Evolutionary conservation across 2,113 vertebrate genomes (phyloP), one percentile per base, ranked within the genome.

Genomic region (Orthonyx spaldingii): DNA sequence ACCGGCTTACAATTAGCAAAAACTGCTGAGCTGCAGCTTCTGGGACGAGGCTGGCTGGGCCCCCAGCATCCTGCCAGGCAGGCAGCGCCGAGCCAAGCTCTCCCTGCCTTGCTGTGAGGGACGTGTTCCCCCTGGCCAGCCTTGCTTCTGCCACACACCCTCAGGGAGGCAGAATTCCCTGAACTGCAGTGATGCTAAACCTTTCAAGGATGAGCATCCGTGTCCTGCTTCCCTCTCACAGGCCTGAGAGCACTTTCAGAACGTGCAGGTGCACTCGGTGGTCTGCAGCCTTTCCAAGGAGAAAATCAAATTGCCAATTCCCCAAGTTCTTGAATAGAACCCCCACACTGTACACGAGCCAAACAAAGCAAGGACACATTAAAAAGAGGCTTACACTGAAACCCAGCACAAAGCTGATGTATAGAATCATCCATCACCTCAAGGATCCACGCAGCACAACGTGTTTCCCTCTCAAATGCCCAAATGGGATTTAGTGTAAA

Each of bases 401-500:
- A 63, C 5, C 16, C 75, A 59, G 87, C 75, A 50, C 68, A 26
- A 63, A 83, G 82, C 69, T 70, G 90, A 39, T 57, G 35, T 3
- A 26, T 37, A 74, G 15, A 47, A 78, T 83, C 71, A 59, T 49
- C 88, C 68, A 55, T 59, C 92, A 93, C 75, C 92, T 71, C 82
- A 1, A 75, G 85, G 89, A 93, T 24, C 50, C 33, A 59, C 57
- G 55, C 32, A 27, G 76, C 85, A 89, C 42, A 56, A 6, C 0
- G 0, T 2, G 13, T 86, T 86, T 74, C 68, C 72, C 64, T 66
- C 82, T 66, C 76, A 33, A 66, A 80, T 0, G 5, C 50, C 52
- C 19, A 18, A 77, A 91, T 22, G 21, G 64, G 82, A 78, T 88
- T 93, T 75, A 75, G 68, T 39, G 30, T 4, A 19, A 41, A 39